These are phyloP conservation scores for Ridgeia piscesae DNA, from an alignment of 1,140 invertebrate genomes.

Conservation along the genomic window DNA sequence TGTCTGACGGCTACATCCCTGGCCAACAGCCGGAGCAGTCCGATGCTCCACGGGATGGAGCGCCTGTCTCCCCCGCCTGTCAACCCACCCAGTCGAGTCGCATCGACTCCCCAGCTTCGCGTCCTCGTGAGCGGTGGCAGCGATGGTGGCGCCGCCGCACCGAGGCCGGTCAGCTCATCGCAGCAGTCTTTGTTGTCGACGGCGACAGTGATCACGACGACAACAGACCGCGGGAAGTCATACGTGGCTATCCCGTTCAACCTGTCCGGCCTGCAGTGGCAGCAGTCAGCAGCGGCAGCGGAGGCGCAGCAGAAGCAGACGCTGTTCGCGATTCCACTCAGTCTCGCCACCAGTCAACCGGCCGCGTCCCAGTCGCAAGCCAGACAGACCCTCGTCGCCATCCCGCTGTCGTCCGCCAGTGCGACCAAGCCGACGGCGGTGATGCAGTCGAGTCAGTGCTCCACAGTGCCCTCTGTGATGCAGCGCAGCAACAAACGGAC, in stretches of 20 bases:
- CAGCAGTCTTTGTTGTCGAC: background rate
- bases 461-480: background rate
- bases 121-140: background rate
- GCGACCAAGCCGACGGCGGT: background rate
- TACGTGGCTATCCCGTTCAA: background rate
- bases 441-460: background rate
- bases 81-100: background rate
- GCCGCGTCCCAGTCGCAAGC: background rate
- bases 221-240: background rate
- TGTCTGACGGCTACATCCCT: background rate
- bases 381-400: background rate
- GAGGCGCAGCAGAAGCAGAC: background rate
- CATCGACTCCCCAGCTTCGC: background rate
- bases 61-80: background rate
- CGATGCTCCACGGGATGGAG: background rate
- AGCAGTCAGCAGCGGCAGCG: background rate
- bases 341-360: background rate
- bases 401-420: background rate
- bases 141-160: background rate
- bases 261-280: background rate
- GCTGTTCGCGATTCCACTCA: background rate
- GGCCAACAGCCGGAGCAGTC: constrained; percentile 5
- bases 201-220: background rate
- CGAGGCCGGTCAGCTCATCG: background rate
- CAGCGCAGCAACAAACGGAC: background rate